These are phyloP conservation scores for Hypercompe scribonia DNA, from an alignment of 2,888 invertebrate genomes.

Conservation along the genomic window DNA sequence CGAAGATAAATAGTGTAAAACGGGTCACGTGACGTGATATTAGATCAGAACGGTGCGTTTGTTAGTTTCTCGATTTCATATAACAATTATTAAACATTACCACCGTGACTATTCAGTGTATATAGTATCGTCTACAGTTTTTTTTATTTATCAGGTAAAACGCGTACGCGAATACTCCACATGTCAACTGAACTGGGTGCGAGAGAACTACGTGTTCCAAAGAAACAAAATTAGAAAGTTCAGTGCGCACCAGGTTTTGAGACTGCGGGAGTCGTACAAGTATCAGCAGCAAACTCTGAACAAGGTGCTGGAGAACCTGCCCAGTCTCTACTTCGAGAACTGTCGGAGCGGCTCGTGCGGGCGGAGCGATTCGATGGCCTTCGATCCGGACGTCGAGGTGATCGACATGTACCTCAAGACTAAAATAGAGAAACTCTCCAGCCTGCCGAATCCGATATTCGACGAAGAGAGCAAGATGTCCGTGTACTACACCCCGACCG, in stretches of 20 bases:
- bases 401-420: slow-evolving; percentile 90
- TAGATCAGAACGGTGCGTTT: not conserved
- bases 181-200: slow-evolving; percentile 95
- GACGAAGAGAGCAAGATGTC: slow-evolving; percentile 90
- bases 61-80: not conserved
- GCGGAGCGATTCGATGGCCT: slow-evolving; percentile 91
- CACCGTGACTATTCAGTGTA: not conserved
- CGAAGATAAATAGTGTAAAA: not conserved
- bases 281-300: slow-evolving; percentile 98
- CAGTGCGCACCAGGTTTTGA: slow-evolving; percentile 95
- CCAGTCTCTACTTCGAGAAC: slow-evolving; percentile 96
- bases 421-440: slow-evolving; percentile 88
- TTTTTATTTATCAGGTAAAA: slow-evolving; percentile 88
- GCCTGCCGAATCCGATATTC: slow-evolving; percentile 80
- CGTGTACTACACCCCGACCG: slow-evolving; percentile 94
- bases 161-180: slow-evolving; percentile 97
- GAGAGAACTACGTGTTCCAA: slow-evolving; percentile 98
- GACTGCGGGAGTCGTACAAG: slow-evolving; percentile 96
- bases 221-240: slow-evolving; percentile 97
- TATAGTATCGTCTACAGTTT: not conserved
- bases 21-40: slow-evolving; percentile 11
- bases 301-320: slow-evolving; percentile 97
- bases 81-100: slow-evolving; percentile 3
- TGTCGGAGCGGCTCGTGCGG: slow-evolving; percentile 95
- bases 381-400: slow-evolving; percentile 89